A percentile compares a stretch with the other conserved stretches of the same genome.
phyloP scores from a whole-genome alignment of 2,888 invertebrate species.

The Azorinus chamasolen region DNA sequence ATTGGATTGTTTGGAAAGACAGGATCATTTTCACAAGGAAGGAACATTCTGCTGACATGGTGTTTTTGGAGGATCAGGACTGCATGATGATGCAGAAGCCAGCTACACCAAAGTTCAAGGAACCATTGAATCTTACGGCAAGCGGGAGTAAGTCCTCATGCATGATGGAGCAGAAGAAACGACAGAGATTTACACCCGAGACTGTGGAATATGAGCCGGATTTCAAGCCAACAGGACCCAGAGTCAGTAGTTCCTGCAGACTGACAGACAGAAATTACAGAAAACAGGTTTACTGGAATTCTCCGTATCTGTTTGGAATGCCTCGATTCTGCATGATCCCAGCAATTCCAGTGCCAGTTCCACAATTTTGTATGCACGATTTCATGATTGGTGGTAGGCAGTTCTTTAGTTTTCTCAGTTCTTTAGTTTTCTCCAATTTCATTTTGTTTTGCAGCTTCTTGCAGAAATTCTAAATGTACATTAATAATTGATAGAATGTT shows the following conservation, averaged over 20 bases:
- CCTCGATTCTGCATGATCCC: constrained; percentile 28
- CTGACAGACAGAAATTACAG: background rate
- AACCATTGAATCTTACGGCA: constrained; percentile 1
- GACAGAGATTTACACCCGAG: background rate
- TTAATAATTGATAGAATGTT: too few species aligned
- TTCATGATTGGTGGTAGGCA: constrained; percentile 53
- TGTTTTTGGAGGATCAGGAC: constrained; percentile 49
- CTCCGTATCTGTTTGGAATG: background rate
- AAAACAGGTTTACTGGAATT: too few species aligned
- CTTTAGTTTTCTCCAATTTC: too few species aligned
- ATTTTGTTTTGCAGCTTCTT: too few species aligned
- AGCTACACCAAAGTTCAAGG: constrained; percentile 40
- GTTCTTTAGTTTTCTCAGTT: background rate
- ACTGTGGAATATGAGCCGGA: constrained; percentile 52
- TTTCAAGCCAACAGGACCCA: constrained; percentile 7
- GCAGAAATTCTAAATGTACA: too few species aligned
- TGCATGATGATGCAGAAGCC: constrained; percentile 38
- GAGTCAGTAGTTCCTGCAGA: background rate
- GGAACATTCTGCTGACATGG: constrained; percentile 52
- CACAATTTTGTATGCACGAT: constrained; percentile 58
- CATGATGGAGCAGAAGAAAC: constrained; percentile 29
- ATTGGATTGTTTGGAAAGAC: too few species aligned
- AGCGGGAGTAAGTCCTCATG: constrained; percentile 27
- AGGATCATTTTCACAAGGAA: too few species aligned
- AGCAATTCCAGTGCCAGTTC: constrained; percentile 36